Percentiles rank a stretch among this genome's conserved stretches.
These are phyloP conservation scores for Hyposoter dolosus DNA, from an alignment of 2,888 invertebrate genomes.

Conservation along the genomic window DNA sequence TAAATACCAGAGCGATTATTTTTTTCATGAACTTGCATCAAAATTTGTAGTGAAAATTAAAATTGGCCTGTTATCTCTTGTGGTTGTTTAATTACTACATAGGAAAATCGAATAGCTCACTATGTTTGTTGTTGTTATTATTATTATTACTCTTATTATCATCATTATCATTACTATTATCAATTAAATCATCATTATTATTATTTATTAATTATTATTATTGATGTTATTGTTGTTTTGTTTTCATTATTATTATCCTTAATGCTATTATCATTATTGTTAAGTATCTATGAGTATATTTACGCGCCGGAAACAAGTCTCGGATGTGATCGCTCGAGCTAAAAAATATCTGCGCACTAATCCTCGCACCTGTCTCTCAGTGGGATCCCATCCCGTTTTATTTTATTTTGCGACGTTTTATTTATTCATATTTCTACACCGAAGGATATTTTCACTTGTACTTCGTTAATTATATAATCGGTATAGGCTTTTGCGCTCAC, in stretches of 20 bases:
- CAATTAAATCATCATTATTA: constrained; percentile 18
- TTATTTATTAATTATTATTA: constrained; percentile 32
- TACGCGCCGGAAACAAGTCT: constrained; percentile 66
- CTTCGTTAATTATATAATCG: constrained; percentile 53
- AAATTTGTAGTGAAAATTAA: constrained; percentile 40
- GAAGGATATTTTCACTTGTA: constrained; percentile 48
- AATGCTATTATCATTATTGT: constrained; percentile 44
- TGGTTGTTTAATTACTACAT: constrained; percentile 60
- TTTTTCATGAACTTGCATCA: constrained; percentile 13
- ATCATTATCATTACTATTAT: constrained; percentile 31
- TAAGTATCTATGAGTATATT: constrained; percentile 59
- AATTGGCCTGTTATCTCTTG: constrained; percentile 40
- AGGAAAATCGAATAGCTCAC: constrained; percentile 64
- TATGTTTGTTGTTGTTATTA: constrained; percentile 23
- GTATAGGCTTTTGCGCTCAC: constrained; percentile 20
- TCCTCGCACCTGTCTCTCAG: constrained; percentile 64
- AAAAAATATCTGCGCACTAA: constrained; percentile 70
- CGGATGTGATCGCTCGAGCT: constrained; percentile 68
- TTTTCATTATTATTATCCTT: constrained; percentile 42
- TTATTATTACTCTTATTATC: constrained; percentile 42
- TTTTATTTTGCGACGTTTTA: constrained; percentile 21
- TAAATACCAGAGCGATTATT: constrained; percentile 27
- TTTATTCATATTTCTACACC: constrained; percentile 12
- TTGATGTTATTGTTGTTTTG: constrained; percentile 39
- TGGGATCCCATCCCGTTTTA: constrained; percentile 34